phyloP scores from a whole-genome alignment of 2,113 vertebrate species.

The Cephalopholis sonnerati region DNA sequence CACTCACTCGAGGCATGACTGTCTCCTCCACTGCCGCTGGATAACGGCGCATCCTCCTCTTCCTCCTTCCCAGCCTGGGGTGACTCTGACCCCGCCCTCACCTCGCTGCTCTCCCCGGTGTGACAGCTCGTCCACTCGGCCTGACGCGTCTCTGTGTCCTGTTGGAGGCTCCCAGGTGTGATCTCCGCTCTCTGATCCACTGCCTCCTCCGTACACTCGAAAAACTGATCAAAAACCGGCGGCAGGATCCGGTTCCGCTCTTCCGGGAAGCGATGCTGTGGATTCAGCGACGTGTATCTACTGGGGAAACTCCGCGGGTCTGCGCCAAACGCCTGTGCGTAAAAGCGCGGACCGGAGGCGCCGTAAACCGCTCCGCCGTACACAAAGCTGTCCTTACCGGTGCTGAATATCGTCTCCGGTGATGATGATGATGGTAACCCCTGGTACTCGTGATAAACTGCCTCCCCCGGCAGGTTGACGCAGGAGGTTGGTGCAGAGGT shows the following conservation, averaged over 20 bases:
- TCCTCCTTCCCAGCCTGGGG: slow-evolving; percentile 86
- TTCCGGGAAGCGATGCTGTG: slow-evolving; percentile 59
- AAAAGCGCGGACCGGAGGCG: not conserved
- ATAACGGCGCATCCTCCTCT: slow-evolving; percentile 87
- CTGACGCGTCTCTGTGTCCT: slow-evolving; percentile 67
- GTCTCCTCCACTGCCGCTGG: slow-evolving; percentile 92
- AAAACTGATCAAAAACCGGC: slow-evolving; percentile 91
- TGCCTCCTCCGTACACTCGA: slow-evolving; percentile 87
- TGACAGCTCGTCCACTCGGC: slow-evolving; percentile 14
- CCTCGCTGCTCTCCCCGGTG: slow-evolving; percentile 80
- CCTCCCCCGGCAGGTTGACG: slow-evolving; percentile 20
- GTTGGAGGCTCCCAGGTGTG: slow-evolving; percentile 83
- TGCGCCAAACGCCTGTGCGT: slow-evolving; percentile 75
- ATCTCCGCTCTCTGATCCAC: slow-evolving; percentile 78
- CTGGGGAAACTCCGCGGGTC: slow-evolving; percentile 27
- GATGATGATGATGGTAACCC: not conserved
- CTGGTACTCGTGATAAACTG: not conserved
- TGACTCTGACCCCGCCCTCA: slow-evolving; percentile 88
- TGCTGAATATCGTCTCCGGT: not conserved
- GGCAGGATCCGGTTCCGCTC: slow-evolving; percentile 90
- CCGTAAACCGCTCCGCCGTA: slow-evolving; percentile 19
- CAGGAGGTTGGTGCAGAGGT: not conserved
- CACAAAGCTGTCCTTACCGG: slow-evolving; percentile 87
- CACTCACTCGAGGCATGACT: slow-evolving; percentile 88
- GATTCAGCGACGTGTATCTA: not conserved